Conservation (phyloP, 2,797 vertebrate species). For the Artibeus jamaicensis region DNA sequence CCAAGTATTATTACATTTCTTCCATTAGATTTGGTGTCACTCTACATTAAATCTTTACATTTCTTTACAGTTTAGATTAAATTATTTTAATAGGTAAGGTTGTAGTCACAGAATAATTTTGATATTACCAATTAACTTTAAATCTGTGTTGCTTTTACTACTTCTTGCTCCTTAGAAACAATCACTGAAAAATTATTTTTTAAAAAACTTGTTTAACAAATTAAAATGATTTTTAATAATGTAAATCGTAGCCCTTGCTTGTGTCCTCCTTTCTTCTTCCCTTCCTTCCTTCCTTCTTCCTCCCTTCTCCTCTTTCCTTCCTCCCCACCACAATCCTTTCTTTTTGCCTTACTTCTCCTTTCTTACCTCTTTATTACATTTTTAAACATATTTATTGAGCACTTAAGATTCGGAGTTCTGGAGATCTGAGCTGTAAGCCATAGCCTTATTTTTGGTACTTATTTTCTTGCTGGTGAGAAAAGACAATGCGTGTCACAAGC, state of each 20-base stretch:
- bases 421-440: background rate
- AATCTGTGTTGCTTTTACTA: background rate
- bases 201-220: background rate
- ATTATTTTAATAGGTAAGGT: background rate
- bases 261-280: too few relatives aligned
- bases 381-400: background rate
- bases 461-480: background rate
- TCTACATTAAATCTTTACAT: background rate
- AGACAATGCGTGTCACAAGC: background rate
- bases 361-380: background rate
- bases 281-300: background rate
- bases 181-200: background rate
- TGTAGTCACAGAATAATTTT: background rate
- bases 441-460: background rate
- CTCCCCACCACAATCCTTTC: background rate
- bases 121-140: background rate
- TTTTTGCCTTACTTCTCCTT: background rate
- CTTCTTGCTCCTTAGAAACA: background rate
- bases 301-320: too few relatives aligned
- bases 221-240: background rate
- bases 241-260: background rate
- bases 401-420: background rate
- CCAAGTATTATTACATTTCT: background rate
- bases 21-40: background rate
- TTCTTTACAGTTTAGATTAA: background rate